Evolutionary conservation across 2,888 invertebrate species (phyloP).

Genomic region (Chrysolina oricalcia): DNA sequence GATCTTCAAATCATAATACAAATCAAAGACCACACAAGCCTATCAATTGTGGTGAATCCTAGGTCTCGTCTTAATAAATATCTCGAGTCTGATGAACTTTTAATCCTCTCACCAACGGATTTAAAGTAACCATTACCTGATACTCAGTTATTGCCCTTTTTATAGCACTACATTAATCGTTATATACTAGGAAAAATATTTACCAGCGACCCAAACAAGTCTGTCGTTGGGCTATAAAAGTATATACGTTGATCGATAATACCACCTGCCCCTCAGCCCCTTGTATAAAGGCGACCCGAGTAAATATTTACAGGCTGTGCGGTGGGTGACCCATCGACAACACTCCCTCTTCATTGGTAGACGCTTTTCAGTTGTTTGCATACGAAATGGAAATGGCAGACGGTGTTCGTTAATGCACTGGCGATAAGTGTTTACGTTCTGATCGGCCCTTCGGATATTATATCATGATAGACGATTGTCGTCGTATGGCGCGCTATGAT

Average conservation of each 20-base stretch:
- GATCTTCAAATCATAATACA: too few relatives aligned
- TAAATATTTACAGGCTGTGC: conserved; percentile 11
- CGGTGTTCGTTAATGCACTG: conserved; percentile 4
- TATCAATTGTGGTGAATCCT: too few relatives aligned
- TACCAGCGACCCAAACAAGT: not conserved
- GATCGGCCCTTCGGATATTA: not conserved
- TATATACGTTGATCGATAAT: conserved; percentile 7
- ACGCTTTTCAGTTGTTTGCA: conserved; percentile 9
- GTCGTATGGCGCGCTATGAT: not conserved
- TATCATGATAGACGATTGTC: not conserved
- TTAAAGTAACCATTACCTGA: not conserved
- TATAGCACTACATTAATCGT: not conserved
- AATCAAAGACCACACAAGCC: too few relatives aligned
- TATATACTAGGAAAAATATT: not conserved
- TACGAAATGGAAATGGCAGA: conserved; percentile 13
- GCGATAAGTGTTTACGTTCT: conserved; percentile 4
- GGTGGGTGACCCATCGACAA: not conserved
- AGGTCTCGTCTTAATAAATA: too few relatives aligned
- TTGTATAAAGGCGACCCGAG: not conserved
- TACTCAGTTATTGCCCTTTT: not conserved
- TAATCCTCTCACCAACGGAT: not conserved
- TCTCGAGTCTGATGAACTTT: not conserved
- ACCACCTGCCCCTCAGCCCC: not conserved
- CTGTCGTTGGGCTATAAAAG: not conserved
- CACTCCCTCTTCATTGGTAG: not conserved